These are phyloP conservation scores for Itoplectis maculator DNA, from an alignment of 2,888 invertebrate species.

Conservation along the genomic window DNA sequence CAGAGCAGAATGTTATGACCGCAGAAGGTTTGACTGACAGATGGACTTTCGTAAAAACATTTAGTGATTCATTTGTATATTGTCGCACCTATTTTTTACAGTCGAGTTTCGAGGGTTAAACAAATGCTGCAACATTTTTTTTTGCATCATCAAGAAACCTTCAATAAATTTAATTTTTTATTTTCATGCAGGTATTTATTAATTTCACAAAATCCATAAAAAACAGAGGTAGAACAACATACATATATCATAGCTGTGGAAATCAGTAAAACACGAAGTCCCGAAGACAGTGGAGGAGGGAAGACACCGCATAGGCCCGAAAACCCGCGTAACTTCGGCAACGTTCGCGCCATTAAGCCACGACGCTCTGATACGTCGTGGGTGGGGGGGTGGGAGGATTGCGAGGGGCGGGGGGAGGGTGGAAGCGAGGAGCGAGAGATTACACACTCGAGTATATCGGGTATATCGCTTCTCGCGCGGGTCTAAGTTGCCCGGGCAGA, in stretches of 20 bases:
- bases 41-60: too few relatives aligned
- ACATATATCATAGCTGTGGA: neutral
- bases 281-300: neutral
- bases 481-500: conserved; percentile 81
- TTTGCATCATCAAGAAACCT: too few relatives aligned
- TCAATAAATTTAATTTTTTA: too few relatives aligned
- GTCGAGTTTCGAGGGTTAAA: too few relatives aligned
- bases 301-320: neutral
- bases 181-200: too few relatives aligned
- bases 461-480: conserved; percentile 77
- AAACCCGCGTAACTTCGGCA: conserved; percentile 78
- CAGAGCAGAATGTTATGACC: too few relatives aligned
- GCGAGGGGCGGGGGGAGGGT: too few relatives aligned
- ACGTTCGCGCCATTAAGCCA: conserved; percentile 78
- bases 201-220: neutral
- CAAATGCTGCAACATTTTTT: too few relatives aligned
- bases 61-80: too few relatives aligned
- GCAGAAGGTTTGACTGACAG: too few relatives aligned
- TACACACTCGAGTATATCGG: conserved; percentile 75
- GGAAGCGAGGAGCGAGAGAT: conserved; percentile 66
- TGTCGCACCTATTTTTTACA: too few relatives aligned
- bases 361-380: conserved; percentile 56
- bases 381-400: too few relatives aligned
- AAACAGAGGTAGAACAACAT: neutral
- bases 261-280: neutral